Evolutionary conservation across 1,140 invertebrate species (phyloP), one percentile per base, ranked within the genome.

Genomic region (Thalassaphorura encarpata): DNA sequence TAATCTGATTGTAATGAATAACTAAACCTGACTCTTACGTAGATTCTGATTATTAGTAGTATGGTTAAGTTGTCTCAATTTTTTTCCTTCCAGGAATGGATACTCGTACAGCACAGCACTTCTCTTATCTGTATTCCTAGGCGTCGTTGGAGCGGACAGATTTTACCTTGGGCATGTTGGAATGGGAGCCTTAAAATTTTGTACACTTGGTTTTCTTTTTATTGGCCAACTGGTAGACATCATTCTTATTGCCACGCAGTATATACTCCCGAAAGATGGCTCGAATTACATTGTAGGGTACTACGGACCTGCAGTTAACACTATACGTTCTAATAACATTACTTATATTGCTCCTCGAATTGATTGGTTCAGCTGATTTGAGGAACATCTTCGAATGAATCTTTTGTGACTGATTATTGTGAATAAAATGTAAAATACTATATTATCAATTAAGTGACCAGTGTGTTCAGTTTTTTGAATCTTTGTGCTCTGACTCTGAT

Each of bases 131-230:
- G 85, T 98, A 42, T 98, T 98, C 68, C 73, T 90, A 42, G 93
- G 93, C 26, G 94, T 95, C 87, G 93, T 98, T 76, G 95, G 95
- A n/a, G 79, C 89, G 16, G 95, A 98, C 71, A 76, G 95, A 60
- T 97, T 98, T 72, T 98, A 97, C 69, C 75, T 98, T 2, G 95
- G 95, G 18, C 97, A 98, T 73, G 89, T 90, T 46, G 94, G 90
- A 21, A 81, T 97, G 58, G 94, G 93, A 1, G 73, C 97, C 43
- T 78, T 95, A 6, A 98, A 98, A 72, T 80, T 97, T 62, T 91
- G 90, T 69, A 97, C 94, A 0, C 73, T 97, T 26, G 95, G 95
- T 5, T 97, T 96, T 68, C 84, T 97, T 78, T 96, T 98, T 68
- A 73, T 97, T n/a, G 91, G 89, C 8, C 93, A 97, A 71, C 76